These are phyloP conservation scores for Psilopsiagon aurifrons DNA, from an alignment of 2,113 vertebrate species.

Conservation along the genomic window DNA sequence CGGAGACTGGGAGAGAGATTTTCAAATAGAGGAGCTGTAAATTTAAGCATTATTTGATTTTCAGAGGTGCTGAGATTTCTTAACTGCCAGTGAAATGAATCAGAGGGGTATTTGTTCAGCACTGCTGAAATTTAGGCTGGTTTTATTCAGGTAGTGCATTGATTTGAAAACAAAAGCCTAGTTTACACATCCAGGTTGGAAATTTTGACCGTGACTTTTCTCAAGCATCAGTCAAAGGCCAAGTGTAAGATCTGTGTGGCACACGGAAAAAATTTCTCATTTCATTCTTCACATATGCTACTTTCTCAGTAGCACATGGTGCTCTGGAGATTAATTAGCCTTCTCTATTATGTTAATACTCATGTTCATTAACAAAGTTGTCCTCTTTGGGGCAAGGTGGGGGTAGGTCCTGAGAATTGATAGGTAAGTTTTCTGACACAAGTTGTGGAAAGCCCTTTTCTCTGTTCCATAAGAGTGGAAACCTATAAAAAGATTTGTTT, in stretches of 20 bases:
- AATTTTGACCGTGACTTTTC: background rate
- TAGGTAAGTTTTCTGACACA: conserved; percentile 5
- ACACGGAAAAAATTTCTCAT: background rate
- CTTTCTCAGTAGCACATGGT: background rate
- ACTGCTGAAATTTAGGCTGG: background rate
- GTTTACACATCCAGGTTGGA: background rate
- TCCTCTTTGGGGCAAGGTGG: background rate
- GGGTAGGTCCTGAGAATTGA: background rate
- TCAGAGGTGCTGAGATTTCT: conserved; percentile 1
- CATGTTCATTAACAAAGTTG: conserved; percentile 15
- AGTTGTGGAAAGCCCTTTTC: conserved; percentile 33
- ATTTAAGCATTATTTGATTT: conserved; percentile 14
- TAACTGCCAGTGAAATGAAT: background rate
- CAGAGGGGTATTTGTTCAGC: background rate
- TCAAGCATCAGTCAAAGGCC: background rate
- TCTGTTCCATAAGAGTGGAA: conserved; percentile 8
- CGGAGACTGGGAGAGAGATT: background rate
- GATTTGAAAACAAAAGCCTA: background rate
- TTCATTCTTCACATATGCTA: background rate
- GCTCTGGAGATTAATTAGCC: conserved; percentile 3
- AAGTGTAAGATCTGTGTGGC: background rate
- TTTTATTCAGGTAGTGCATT: background rate
- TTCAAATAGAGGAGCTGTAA: conserved; percentile 10
- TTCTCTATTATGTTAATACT: conserved; percentile 24
- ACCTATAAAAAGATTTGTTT: conserved; percentile 41